Base-by-base conservation (phyloP, 1,140 invertebrate genomes). In the Centruroides vittatus region DNA sequence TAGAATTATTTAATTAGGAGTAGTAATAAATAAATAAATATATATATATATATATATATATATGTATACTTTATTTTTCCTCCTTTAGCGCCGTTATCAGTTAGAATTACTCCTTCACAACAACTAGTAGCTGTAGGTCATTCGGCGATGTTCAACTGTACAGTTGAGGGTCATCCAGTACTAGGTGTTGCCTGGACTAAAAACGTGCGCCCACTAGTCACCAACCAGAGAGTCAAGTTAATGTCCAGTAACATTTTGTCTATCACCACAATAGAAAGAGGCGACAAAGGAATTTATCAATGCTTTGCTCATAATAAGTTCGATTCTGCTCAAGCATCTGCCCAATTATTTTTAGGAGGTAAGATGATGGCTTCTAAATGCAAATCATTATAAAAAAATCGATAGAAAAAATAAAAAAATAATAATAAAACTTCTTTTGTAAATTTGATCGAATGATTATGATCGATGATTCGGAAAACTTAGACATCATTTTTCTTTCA, bases 211-310 rank as follows among this genome's bases (percentile, higher is more conserved):
- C 61, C 64, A 35, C 47, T 65, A 0, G 41, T 58, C 5, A 57
- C 61, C 5, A 61, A 58, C 13, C 56, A 60, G 23, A 60, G 64
- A 53, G 48, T 65, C 5, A 51, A 55, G 5, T 49, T 65, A 1
- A 35, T 61, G 4, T 53, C 61, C 3, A 54, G 48, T 1, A 59
- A 73, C 35, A 68, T 68, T 0, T 66, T 88, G 62, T 79, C 79
- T 66, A 82, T 93, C 65, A 78, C 79, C 23, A 80, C 83, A 10
- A 79, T 89, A 12, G 81, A 82, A 35, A 82, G 84, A 64, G 82
- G 86, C 57, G 88, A 93, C 72, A 80, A 85, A 63, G 89, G 89
- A 4, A 85, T 91, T 79, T 95, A 92, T 75, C 89, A 92, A 66
- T 96, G 92, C 72, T 85, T 90, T 64, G 88, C 86, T 4, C 84